Evolutionary conservation across 1,140 invertebrate species (phyloP).

Genomic region (Drosophila rhopaloa): DNA sequence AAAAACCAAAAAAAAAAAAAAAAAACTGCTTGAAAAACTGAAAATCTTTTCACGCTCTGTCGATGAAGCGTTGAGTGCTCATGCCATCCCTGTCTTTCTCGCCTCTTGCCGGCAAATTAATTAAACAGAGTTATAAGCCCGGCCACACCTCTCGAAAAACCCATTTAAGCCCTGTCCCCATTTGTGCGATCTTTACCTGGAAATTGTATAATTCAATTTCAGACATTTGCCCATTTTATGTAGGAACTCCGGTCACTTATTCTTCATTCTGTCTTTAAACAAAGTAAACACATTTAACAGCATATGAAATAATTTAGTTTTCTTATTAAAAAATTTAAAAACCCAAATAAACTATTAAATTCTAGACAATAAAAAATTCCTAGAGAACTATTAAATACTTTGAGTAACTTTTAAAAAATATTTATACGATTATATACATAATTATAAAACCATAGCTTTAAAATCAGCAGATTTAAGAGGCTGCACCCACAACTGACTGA

Average conservation of each 20-base stretch:
- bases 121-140: slow-evolving; percentile 38
- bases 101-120: slow-evolving; percentile 41
- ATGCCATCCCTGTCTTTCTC: slow-evolving; percentile 1
- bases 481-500: slow-evolving; percentile 2
- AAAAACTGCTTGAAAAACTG: slow-evolving; percentile 20
- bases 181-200: slow-evolving; percentile 3
- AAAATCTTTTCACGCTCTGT: slow-evolving; percentile 69
- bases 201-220: slow-evolving; percentile 10
- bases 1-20: background rate
- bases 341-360: no score
- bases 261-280: background rate
- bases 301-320: no score
- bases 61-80: slow-evolving; percentile 63
- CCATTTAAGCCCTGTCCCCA: slow-evolving; percentile 1
- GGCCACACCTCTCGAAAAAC: slow-evolving; percentile 14
- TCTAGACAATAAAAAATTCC: no score
- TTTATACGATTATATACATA: no score
- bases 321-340: no score
- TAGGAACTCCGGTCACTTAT: slow-evolving; percentile 1
- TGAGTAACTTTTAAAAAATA: no score
- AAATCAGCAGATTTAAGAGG: background rate
- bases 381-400: no score
- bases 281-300: no score
- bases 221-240: background rate
- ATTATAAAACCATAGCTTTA: no score